A percentile compares a stretch with the other conserved stretches of the same genome.
phyloP scores from a whole-genome alignment of 2,113 vertebrate genomes.

The Syrrhaptes paradoxus region DNA sequence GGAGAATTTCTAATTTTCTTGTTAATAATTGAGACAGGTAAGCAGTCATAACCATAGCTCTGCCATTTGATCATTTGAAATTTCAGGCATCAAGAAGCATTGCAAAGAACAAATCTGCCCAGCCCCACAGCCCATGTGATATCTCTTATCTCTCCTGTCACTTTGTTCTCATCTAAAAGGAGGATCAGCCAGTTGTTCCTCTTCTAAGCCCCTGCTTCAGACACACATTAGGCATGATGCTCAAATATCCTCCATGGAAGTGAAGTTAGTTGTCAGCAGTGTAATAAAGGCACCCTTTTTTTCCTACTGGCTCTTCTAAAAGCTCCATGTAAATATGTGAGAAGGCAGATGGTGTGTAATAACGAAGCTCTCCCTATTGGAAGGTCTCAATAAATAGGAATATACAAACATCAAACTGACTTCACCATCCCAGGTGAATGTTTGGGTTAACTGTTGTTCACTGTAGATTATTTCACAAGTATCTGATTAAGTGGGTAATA shows the following conservation, averaged over 20 bases:
- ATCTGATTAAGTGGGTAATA: background rate
- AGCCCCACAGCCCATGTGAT: background rate
- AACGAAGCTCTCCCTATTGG: background rate
- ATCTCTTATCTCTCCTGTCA: background rate
- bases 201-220: background rate
- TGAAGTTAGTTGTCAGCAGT: background rate
- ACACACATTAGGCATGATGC: background rate
- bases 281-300: background rate
- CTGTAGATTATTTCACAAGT: slow-evolving; percentile 9
- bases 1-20: background rate
- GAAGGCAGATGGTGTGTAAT: background rate
- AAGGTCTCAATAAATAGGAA: background rate
- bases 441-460: background rate
- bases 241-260: background rate
- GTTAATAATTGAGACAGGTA: background rate
- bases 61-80: background rate
- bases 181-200: slow-evolving; percentile 34
- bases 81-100: background rate
- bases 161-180: slow-evolving; percentile 16
- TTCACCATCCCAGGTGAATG: background rate
- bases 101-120: background rate
- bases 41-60: background rate
- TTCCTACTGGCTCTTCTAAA: background rate
- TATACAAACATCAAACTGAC: background rate
- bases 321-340: background rate